Evolutionary conservation across 2,797 vertebrate species (phyloP).

Genomic region (Poeciliopsis turneri): DNA sequence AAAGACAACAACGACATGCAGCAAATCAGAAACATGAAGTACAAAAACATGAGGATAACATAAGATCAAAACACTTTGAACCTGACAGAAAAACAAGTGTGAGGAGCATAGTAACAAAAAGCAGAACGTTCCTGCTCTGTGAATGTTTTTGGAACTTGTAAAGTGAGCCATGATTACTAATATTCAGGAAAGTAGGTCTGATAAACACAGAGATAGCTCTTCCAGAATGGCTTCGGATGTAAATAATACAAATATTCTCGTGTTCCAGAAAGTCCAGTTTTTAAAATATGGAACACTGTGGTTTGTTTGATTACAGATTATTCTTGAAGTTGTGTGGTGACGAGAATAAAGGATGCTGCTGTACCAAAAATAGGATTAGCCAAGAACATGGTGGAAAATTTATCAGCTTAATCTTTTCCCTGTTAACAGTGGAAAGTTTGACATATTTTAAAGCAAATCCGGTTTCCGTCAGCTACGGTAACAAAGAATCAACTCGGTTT

Average conservation of each 20-base stretch:
- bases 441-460: background rate
- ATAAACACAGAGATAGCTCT: background rate
- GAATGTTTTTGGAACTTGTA: background rate
- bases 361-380: background rate
- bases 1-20: background rate
- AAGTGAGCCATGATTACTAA: background rate
- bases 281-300: background rate
- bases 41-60: background rate
- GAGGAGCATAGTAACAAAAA: background rate
- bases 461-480: background rate
- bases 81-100: background rate
- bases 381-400: background rate
- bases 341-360: background rate
- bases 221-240: background rate
- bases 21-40: background rate
- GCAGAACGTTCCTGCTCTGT: background rate
- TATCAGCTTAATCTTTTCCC: background rate
- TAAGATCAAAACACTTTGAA: background rate
- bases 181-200: background rate
- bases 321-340: background rate
- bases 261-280: background rate
- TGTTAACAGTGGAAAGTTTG: background rate
- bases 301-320: background rate
- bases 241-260: background rate
- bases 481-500: background rate